Conservation (phyloP, 2,797 vertebrate species). For the Scarus forsteni region DNA sequence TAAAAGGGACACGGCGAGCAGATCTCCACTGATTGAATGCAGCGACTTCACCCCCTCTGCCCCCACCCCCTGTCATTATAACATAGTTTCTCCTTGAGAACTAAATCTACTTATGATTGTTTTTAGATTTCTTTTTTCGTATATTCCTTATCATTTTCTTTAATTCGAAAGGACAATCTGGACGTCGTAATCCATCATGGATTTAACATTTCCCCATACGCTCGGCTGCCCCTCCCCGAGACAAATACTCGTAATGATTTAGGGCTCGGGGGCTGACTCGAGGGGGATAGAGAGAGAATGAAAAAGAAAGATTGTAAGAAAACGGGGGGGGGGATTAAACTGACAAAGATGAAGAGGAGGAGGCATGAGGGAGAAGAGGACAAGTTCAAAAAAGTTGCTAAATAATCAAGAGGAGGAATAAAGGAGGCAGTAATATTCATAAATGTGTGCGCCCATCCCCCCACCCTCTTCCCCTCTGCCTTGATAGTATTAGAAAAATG, state of each 20-base stretch:
- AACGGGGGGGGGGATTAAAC: too few species aligned
- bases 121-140: slow-evolving; percentile 72
- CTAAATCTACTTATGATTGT: slow-evolving; percentile 83
- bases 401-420: slow-evolving; percentile 70
- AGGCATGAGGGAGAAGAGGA: slow-evolving; percentile 13
- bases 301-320: neutral
- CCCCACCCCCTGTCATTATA: slow-evolving; percentile 64
- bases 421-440: slow-evolving; percentile 69
- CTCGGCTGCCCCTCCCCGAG: slow-evolving; percentile 48
- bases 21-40: slow-evolving; percentile 69
- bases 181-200: slow-evolving; percentile 83
- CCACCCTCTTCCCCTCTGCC: slow-evolving; percentile 26
- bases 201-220: slow-evolving; percentile 74
- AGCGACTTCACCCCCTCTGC: neutral
- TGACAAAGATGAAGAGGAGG: neutral
- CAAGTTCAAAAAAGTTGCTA: slow-evolving; percentile 59
- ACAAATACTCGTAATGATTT: slow-evolving; percentile 71
- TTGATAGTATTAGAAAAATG: slow-evolving; percentile 81
- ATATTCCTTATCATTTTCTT: slow-evolving; percentile 83
- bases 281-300: slow-evolving; percentile 38
- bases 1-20: slow-evolving; percentile 53
- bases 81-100: slow-evolving; percentile 80
- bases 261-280: slow-evolving; percentile 59
- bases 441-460: slow-evolving; percentile 55
- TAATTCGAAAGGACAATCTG: slow-evolving; percentile 81